Percentiles rank a stretch among this genome's conserved stretches.
phyloP scores from a whole-genome alignment of 1,140 invertebrate species.

The Drosophila asahinai region DNA sequence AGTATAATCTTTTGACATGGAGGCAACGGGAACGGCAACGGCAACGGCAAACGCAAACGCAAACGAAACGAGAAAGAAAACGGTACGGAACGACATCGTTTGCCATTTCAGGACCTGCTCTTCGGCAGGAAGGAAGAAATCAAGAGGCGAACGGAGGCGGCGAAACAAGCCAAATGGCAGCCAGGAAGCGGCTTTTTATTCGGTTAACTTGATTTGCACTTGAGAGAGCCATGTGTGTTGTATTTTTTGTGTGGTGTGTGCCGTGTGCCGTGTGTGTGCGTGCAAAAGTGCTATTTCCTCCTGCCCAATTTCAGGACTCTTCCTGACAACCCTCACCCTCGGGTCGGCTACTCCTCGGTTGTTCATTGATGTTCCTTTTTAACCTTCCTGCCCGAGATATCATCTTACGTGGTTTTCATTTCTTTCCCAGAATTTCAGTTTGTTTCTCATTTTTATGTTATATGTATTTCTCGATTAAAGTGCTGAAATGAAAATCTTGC shows the following conservation, averaged over 20 bases:
- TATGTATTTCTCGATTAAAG: conserved; percentile 28
- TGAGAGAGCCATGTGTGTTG: conserved; percentile 22
- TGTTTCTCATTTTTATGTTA: conserved; percentile 30
- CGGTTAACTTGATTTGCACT: conserved; percentile 79
- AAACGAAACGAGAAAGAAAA: conserved; percentile 53
- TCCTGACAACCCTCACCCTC: conserved; percentile 17
- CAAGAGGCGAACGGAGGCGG: conserved; percentile 58
- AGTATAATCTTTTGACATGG: conserved; percentile 58
- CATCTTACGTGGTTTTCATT: conserved; percentile 48
- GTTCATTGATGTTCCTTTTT: conserved; percentile 52
- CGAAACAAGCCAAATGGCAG: conserved; percentile 68
- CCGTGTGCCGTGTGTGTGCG: conserved; percentile 13
- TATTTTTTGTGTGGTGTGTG: too few species aligned
- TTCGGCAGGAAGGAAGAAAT: conserved; percentile 76
- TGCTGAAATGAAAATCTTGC: conserved; percentile 35
- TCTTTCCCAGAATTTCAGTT: conserved; percentile 8
- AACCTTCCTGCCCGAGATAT: conserved; percentile 38
- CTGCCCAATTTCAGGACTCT: conserved; percentile 41
- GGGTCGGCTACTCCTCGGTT: neutral
- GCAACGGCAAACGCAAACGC: conserved; percentile 22
- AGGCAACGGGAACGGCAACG: conserved; percentile 14
- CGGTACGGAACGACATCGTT: conserved; percentile 61
- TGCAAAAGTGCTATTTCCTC: conserved; percentile 46
- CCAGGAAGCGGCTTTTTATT: conserved; percentile 53
- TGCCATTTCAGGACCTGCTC: conserved; percentile 64